A percentile compares a stretch with the other conserved stretches of the same genome.
phyloP scores from a whole-genome alignment of 1,140 invertebrate genomes.

The Zaprionus ornatus region DNA sequence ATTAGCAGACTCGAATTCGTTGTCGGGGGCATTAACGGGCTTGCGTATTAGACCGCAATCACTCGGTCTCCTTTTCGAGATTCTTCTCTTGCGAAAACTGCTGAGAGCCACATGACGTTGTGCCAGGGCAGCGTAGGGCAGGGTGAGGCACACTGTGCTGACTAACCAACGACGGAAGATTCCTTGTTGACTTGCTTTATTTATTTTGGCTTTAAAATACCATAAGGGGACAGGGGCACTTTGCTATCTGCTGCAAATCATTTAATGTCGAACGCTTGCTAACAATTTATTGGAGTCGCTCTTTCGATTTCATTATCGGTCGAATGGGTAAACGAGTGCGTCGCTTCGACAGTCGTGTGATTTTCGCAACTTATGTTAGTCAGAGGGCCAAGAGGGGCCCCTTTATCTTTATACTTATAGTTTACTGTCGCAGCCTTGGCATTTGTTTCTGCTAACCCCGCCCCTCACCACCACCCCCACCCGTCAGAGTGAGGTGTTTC shows the following conservation, averaged over 20 bases:
- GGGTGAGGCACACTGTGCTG: not conserved
- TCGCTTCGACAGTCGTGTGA: not conserved
- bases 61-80: not conserved
- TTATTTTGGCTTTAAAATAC: not conserved
- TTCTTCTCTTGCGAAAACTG: not conserved
- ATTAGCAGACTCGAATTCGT: slow-evolving; percentile 41
- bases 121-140: too few relatives aligned
- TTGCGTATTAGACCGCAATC: not conserved
- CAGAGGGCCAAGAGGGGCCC: slow-evolving; percentile 12
- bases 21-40: not conserved
- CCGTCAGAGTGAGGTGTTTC: not conserved
- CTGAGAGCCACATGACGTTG: slow-evolving; percentile 40
- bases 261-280: slow-evolving; percentile 26
- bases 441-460: slow-evolving; percentile 19
- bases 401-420: slow-evolving; percentile 16
- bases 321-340: not conserved
- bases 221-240: not conserved
- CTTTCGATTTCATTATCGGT: slow-evolving; percentile 25
- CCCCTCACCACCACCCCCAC: not conserved
- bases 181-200: not conserved
- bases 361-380: slow-evolving; percentile 24
- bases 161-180: slow-evolving; percentile 15
- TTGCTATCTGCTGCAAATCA: not conserved
- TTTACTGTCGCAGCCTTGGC: not conserved
- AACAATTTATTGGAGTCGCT: slow-evolving; percentile 4